Base-by-base conservation (phyloP, 1,140 invertebrate genomes). In the Eumeta japonica region DNA sequence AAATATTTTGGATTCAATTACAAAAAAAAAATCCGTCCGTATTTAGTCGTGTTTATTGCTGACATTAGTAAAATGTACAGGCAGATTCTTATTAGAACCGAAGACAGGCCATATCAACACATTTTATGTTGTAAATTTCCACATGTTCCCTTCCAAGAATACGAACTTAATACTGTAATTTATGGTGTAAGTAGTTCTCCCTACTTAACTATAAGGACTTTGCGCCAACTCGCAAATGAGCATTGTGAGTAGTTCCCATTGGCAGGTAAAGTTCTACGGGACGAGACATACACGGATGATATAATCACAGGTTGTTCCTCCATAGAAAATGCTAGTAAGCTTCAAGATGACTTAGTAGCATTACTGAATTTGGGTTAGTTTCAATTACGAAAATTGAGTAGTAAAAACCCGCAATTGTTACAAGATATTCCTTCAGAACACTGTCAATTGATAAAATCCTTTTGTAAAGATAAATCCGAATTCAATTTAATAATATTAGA, bases 251-350 rank as follows among this genome's bases (percentile, higher is more conserved):
- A 41, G 3, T 45, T 31, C 30, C 41, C 28, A 14, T 5, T 9
- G 15, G 42, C 32, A 2, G 16, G 10, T 18, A 13, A 34, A 10
- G 39, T 50, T 2, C 35, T 48, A 4, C 24, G 17, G 19, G 16
- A 41, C 3, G 43, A 52, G 10, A 41, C 53, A 18, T 66, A 52
- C 37, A 42, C 62, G 20, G 62, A 64, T 39, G 53, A 66, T 37
- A 3, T 52, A 1, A 27, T 65, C 1, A 35, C 24, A 16, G 20
- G 18, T 2, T 20, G 11, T 3, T 2, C 24, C 13, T 27, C 9
- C 2, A 4, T 28, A 10, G 35, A 37, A 10, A 27, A 28, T 7
- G 35, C 35, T 10, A 3, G 14, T 3, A 10, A 28, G 12, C 14
- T 37, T 2, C 24, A 37, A 15, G n/a, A 10, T 2, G 27, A 37